phyloP scores from a whole-genome alignment of 1,140 invertebrate species.

The Drosophila biarmipes region DNA sequence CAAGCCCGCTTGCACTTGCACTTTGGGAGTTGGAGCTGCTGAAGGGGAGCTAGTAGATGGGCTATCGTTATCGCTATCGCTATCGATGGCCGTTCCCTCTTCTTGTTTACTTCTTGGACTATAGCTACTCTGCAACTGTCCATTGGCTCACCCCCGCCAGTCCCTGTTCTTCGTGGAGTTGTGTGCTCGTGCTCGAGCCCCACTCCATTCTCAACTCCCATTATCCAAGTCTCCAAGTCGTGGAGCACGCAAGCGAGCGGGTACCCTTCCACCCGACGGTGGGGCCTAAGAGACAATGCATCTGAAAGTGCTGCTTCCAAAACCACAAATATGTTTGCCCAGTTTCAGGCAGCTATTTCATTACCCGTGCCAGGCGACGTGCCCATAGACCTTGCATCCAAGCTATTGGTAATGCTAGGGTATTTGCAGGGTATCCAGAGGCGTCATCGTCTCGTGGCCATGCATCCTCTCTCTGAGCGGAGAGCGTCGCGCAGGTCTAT shows the following conservation, averaged over 20 bases:
- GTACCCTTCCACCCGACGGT: not conserved
- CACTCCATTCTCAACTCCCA: too few species aligned
- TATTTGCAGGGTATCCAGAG: not conserved
- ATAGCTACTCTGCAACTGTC: conserved; percentile 28
- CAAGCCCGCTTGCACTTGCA: conserved; percentile 41
- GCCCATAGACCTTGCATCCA: too few species aligned
- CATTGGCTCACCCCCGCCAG: not conserved
- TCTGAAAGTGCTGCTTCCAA: not conserved
- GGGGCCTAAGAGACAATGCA: not conserved
- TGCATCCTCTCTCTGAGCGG: not conserved
- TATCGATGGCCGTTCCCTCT: conserved; percentile 14
- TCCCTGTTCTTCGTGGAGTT: not conserved
- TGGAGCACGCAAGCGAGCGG: not conserved
- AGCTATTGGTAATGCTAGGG: not conserved
- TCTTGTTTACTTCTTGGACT: conserved; percentile 48
- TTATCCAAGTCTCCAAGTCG: conserved; percentile 21
- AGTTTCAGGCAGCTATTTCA: too few species aligned
- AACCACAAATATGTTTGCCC: too few species aligned
- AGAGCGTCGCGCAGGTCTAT: not conserved
- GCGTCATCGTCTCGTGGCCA: not conserved
- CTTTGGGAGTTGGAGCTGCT: conserved; percentile 15
- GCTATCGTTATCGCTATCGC: not conserved
- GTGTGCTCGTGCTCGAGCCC: conserved; percentile 1
- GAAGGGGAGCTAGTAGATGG: not conserved
- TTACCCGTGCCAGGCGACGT: too few species aligned